Evolutionary conservation across 2,113 vertebrate species (phyloP), one percentile per base, ranked within the genome.

Genomic region (Perca schrenkii): DNA sequence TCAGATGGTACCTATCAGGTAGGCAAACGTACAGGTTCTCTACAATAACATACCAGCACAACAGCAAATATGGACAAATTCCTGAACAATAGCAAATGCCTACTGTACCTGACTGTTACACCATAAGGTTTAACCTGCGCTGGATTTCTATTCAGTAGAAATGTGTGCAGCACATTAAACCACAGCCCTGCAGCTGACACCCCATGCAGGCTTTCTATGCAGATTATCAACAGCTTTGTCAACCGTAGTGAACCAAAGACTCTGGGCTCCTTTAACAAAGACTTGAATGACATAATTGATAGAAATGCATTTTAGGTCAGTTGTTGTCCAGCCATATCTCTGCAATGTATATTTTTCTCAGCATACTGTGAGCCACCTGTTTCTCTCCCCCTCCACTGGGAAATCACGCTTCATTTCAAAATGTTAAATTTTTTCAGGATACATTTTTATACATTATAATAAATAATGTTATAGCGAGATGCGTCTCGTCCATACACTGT

Each of bases 1-100:
- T 86, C 64, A 2, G 83, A 63, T 84, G 78, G 74, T 83, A 88
- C 63, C 81, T 73, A 83, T 84, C 89, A 91, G 82, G 71, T 86
- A 90, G 70, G 78, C 86, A 88, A 90, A 90, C 66, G 17, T 66
- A 70, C 86, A 85, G 25, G 66, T 80, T 86, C 80, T 54, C 64
- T n/a, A 16, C 66, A 76, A 36, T 28, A 62, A 77, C 80, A 87
- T 83, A 86, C 88, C 82, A 22, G 77, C 73, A 78, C 83, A 84
- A 82, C 64, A 43, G 85, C 86, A 90, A 86, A 86, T 47, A 78
- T 12, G 74, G 71, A 79, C 58, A 46, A 60, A 88, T 72, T 79
- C 73, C 64, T 85, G 21, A 58, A 14, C 72, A 6, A n/a, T 17
- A 10, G 61, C 64, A 82, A 63, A 67, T 4, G 34, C 10, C 40